Percentiles rank a stretch among this genome's conserved stretches.
Evolutionary conservation across 2,888 invertebrate species (phyloP).

Genomic region (Capitulum mitella): DNA sequence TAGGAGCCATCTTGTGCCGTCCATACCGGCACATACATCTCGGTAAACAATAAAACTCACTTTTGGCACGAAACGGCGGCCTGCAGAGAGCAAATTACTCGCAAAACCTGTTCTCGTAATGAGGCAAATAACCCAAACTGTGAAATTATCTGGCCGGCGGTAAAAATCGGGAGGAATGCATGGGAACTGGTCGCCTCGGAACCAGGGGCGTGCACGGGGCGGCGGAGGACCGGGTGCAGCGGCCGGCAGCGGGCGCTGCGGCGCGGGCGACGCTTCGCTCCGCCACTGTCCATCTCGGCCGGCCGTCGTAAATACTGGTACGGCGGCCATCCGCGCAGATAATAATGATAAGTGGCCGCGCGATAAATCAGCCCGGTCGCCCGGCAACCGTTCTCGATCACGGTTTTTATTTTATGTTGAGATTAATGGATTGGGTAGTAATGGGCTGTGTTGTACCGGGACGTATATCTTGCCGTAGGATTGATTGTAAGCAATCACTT

Average conservation of each 20-base stretch:
- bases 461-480: background rate
- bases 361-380: background rate
- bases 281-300: background rate
- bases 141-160: constrained; percentile 4
- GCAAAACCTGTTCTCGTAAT: constrained; percentile 6
- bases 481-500: constrained; percentile 5
- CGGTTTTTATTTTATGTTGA: background rate
- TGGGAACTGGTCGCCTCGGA: background rate
- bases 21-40: constrained; percentile 11
- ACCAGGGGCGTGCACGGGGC: background rate
- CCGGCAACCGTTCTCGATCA: background rate
- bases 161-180: background rate
- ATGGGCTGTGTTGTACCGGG: constrained; percentile 6
- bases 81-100: background rate
- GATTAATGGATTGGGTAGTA: constrained; percentile 16
- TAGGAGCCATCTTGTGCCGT: constrained; percentile 13
- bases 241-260: no score
- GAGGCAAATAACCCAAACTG: constrained; percentile 16
- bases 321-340: background rate
- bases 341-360: background rate
- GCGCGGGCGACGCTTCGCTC: no score
- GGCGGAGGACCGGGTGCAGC: no score
- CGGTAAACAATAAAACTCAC: background rate
- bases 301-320: background rate
- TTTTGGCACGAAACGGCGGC: constrained; percentile 10